These are phyloP conservation scores for Parambassis ranga DNA, from an alignment of 2,797 vertebrate species.

Conservation along the genomic window DNA sequence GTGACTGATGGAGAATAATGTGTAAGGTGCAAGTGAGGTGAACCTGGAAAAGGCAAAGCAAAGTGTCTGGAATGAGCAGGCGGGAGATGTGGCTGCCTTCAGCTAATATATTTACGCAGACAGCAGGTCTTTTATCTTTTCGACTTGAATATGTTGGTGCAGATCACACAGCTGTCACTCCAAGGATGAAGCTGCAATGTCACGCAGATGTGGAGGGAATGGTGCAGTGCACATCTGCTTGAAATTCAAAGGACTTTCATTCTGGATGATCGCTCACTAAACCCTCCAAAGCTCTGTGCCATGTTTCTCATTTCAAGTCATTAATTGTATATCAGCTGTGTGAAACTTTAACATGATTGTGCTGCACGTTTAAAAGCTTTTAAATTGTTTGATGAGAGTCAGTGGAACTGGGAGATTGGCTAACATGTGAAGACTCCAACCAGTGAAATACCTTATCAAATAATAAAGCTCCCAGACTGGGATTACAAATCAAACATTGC, in stretches of 20 bases:
- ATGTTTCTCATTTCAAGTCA: constrained; percentile 38
- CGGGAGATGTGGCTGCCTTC: constrained; percentile 1
- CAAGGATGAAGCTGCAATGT: constrained; percentile 22
- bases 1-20: constrained; percentile 20
- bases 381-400: constrained; percentile 29
- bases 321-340: constrained; percentile 33
- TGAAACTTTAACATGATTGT: constrained; percentile 21
- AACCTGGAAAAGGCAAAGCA: not conserved
- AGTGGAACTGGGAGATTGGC: constrained; percentile 32
- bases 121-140: constrained; percentile 41
- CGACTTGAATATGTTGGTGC: constrained; percentile 22
- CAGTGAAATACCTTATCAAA: constrained; percentile 43
- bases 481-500: constrained; percentile 23
- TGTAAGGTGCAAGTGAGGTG: constrained; percentile 21
- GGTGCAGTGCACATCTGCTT: constrained; percentile 36
- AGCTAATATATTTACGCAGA: constrained; percentile 25
- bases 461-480: constrained; percentile 33
- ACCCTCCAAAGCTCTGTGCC: not conserved
- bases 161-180: constrained; percentile 46
- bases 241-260: constrained; percentile 47
- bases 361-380: constrained; percentile 22
- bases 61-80: constrained; percentile 1
- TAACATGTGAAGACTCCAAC: constrained; percentile 19
- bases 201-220: not conserved
- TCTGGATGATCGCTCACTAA: constrained; percentile 24